Conservation (phyloP, 2,113 vertebrate genomes). For the Hydropotes inermis region DNA sequence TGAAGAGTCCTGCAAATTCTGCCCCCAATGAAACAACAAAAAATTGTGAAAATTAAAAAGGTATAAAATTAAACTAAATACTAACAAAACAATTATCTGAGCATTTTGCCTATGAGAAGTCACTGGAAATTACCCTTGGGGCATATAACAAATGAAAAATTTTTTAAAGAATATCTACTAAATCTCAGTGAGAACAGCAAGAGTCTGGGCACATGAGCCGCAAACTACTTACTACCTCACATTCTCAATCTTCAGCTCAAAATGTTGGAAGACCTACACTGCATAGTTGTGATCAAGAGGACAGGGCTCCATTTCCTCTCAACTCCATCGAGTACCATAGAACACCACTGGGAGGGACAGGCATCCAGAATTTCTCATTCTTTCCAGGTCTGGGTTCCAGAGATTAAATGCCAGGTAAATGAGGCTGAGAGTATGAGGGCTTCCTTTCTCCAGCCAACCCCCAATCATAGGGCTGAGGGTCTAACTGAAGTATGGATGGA, state of each 20-base stretch:
- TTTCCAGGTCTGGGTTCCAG: background rate
- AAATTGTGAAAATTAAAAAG: background rate
- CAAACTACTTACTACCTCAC: background rate
- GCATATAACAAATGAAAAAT: background rate
- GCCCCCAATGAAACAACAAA: background rate
- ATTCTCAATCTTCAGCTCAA: background rate
- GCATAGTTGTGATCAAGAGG: background rate
- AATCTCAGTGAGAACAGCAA: background rate
- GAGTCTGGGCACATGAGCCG: background rate
- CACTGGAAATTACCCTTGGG: background rate
- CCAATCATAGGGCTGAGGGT: background rate
- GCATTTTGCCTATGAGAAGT: background rate
- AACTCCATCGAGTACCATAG: background rate
- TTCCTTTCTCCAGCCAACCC: background rate
- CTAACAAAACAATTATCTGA: background rate
- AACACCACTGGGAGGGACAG: background rate
- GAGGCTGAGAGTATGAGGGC: background rate
- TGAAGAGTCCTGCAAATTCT: background rate
- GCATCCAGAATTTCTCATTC: background rate
- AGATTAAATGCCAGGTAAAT: too few species aligned
- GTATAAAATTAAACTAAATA: background rate
- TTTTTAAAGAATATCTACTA: background rate
- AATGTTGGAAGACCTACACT: background rate
- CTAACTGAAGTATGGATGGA: background rate
- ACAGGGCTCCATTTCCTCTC: background rate